phyloP scores from a whole-genome alignment of 2,797 vertebrate species.

The Sebastolobus alascanus region DNA sequence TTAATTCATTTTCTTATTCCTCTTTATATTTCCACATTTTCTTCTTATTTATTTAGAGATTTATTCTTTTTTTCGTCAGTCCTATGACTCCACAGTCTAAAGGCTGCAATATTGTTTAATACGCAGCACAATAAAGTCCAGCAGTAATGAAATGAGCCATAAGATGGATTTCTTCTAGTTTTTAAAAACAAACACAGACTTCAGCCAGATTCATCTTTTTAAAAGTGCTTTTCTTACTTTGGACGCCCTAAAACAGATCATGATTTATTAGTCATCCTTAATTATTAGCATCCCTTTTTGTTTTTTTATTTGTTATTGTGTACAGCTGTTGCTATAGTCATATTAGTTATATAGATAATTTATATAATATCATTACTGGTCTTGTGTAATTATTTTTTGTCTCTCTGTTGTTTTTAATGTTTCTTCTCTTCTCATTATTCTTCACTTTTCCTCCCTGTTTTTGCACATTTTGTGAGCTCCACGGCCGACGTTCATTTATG shows the following conservation, averaged over 20 bases:
- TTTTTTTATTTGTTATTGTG: background rate
- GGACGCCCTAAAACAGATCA: background rate
- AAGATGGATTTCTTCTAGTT: background rate
- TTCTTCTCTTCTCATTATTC: background rate
- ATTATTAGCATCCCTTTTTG: background rate
- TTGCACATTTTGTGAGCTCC: background rate
- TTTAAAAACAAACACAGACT: background rate
- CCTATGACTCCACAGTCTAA: no score
- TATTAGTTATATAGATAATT: background rate
- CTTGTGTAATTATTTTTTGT: no score
- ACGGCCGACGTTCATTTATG: background rate
- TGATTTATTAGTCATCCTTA: background rate
- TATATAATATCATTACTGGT: no score
- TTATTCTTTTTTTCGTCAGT: no score
- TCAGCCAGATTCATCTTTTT: background rate
- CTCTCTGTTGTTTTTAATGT: background rate
- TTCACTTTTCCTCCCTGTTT: background rate
- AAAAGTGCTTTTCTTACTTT: background rate
- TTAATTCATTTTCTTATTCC: no score
- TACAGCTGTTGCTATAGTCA: background rate
- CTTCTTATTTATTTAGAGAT: no score
- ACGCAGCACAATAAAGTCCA: slow-evolving; percentile 24
- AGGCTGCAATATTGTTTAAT: slow-evolving; percentile 7
- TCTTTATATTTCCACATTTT: no score
- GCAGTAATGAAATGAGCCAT: background rate